Evolutionary conservation across 2,888 invertebrate genomes (phyloP), one percentile per base, ranked within the genome.

Genomic region (Apamea sordens): DNA sequence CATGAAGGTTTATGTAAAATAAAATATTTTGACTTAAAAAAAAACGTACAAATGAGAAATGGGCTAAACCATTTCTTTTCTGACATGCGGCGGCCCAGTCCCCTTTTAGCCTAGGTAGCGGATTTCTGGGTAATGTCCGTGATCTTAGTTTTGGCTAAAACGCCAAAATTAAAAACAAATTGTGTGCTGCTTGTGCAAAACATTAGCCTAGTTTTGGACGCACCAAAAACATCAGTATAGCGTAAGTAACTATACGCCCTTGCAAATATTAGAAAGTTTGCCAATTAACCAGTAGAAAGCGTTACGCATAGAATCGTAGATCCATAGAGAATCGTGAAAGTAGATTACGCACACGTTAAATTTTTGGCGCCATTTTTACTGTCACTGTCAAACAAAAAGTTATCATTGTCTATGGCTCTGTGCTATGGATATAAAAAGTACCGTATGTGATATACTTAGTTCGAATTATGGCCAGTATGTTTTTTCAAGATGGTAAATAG

Each of bases 231-330:
- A 63, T 18, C 41, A 61, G 59, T 50, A 79, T 32, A 18, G 2
- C 7, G 59, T 15, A 80, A 56, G 21, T 56, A 24, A 68, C 18
- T 18, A 28, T 72, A 47, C 44, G 80, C 82, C 86, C 73, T 86
- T 86, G 80, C 86, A 56, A 82, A 86, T 79, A 86, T 79, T 85
- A 89, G 89, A 89, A 89, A 89, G 90, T 89, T 79, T 18, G 82
- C 86, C 77, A 86, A 80, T 86, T 76, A 80, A 69, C 53, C 11
- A 71, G 53, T 85, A 86, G 89, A 89, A 89, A 89, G 89, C 75
- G 82, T 65, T 70, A 68, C 67, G 78, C 77, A 68, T 73, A 80
- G 21, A 56, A 80, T 79, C 65, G 68, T 80, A 73, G 59, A 77
- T 73, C 80, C 77, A 77, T 79, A 79, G 75, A 75, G 61, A 80